Evolutionary conservation across 2,113 vertebrate genomes (phyloP).

Genomic region (Piliocolobus tephrosceles): DNA sequence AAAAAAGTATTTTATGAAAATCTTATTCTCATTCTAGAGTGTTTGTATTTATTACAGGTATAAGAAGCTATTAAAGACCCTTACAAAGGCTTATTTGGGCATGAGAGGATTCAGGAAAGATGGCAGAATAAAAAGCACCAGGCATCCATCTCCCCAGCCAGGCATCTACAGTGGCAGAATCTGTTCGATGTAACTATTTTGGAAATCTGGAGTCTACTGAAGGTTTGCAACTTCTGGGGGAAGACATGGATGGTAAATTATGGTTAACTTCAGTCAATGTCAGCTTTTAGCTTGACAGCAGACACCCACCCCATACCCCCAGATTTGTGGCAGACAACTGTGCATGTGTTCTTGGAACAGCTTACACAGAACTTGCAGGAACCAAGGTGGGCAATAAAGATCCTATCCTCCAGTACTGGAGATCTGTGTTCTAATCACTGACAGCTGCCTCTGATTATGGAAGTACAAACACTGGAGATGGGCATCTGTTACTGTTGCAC

Average conservation of each 20-base stretch:
- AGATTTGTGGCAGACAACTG: not conserved
- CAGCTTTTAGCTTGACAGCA: not conserved
- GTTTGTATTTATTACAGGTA: not conserved
- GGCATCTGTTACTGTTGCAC: not conserved
- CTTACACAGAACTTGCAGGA: not conserved
- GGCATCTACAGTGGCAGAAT: not conserved
- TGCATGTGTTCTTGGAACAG: not conserved
- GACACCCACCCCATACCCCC: not conserved
- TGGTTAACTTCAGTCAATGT: not conserved
- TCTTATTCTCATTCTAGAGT: not conserved
- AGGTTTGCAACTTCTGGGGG: not conserved
- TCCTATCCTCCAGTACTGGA: not conserved
- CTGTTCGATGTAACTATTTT: not conserved
- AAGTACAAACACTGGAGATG: not conserved
- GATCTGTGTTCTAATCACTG: not conserved
- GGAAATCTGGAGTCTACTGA: not conserved
- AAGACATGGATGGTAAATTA: not conserved
- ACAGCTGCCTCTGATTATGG: not conserved
- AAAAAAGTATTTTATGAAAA: slow-evolving; percentile 42
- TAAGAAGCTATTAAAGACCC: not conserved
- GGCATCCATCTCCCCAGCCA: not conserved
- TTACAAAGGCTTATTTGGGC: not conserved
- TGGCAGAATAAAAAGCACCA: not conserved
- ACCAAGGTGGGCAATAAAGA: not conserved
- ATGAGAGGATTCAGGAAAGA: not conserved